These are phyloP conservation scores for Dugesia japonica DNA, from an alignment of 2,888 invertebrate genomes.

Conservation along the genomic window DNA sequence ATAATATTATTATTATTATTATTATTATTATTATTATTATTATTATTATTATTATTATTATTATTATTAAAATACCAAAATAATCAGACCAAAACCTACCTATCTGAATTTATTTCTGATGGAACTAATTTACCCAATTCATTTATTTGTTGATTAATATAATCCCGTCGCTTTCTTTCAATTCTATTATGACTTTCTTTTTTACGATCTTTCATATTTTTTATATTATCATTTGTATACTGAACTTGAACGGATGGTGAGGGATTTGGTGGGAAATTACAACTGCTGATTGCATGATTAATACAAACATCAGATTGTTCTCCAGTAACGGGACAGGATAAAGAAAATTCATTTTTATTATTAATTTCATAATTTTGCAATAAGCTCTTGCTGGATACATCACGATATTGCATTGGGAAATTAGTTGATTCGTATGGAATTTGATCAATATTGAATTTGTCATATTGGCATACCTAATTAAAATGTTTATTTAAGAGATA, in stretches of 20 bases:
- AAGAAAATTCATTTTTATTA: background rate
- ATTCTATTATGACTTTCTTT: constrained; percentile 23
- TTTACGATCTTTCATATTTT: background rate
- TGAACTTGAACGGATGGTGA: background rate
- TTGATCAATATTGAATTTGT: background rate
- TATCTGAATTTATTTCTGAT: background rate
- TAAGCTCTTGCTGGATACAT: background rate
- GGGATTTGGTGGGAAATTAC: background rate
- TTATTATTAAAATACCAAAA: no score
- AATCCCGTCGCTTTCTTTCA: constrained; percentile 22
- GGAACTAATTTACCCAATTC: constrained; percentile 22
- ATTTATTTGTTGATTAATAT: constrained; percentile 23
- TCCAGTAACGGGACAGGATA: background rate
- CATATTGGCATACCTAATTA: background rate
- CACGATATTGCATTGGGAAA: background rate
- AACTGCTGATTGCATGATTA: background rate
- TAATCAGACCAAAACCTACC: background rate
- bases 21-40: no score
- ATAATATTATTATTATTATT: no score
- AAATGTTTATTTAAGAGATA: background rate
- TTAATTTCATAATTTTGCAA: background rate
- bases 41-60: no score
- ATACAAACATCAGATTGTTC: background rate
- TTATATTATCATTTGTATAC: background rate
- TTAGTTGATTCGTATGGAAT: background rate